Percentiles rank a stretch among this genome's conserved stretches.
Conservation (phyloP, 1,140 invertebrate species). For the Brachionus rubens region DNA sequence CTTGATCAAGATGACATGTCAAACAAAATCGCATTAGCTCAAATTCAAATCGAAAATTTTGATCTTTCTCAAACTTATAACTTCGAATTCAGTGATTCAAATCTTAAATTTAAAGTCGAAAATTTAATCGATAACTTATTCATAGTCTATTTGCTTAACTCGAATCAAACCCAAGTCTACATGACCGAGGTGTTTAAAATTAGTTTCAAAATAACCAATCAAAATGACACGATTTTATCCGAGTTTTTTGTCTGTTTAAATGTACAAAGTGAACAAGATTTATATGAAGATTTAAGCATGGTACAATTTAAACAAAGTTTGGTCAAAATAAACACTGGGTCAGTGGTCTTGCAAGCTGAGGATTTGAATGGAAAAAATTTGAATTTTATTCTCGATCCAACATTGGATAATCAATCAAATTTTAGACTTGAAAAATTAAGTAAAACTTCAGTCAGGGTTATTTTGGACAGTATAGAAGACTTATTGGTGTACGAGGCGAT, state of each 20-base stretch:
- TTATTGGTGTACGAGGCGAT: neutral
- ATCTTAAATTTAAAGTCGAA: neutral
- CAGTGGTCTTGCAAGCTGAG: neutral
- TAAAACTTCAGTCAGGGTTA: neutral
- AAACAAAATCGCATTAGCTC: neutral
- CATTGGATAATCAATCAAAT: neutral
- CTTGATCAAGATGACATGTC: neutral
- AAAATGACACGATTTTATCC: neutral
- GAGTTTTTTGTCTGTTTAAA: neutral
- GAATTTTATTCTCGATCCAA: constrained; percentile 10
- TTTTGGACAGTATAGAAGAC: neutral
- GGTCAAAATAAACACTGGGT: neutral
- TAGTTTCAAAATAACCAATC: neutral
- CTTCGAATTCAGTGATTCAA: neutral
- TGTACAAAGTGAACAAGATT: neutral
- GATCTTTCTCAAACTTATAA: neutral
- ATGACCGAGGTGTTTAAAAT: neutral
- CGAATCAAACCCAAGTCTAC: neutral
- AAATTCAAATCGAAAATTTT: constrained; percentile 20
- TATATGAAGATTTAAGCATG: constrained; percentile 9
- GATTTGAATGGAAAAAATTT: neutral
- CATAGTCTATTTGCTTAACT: neutral
- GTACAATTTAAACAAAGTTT: neutral
- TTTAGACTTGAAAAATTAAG: neutral
- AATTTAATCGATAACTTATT: constrained; percentile 28